These are phyloP conservation scores for Nyctibius grandis DNA, from an alignment of 2,797 vertebrate species.

Conservation along the genomic window DNA sequence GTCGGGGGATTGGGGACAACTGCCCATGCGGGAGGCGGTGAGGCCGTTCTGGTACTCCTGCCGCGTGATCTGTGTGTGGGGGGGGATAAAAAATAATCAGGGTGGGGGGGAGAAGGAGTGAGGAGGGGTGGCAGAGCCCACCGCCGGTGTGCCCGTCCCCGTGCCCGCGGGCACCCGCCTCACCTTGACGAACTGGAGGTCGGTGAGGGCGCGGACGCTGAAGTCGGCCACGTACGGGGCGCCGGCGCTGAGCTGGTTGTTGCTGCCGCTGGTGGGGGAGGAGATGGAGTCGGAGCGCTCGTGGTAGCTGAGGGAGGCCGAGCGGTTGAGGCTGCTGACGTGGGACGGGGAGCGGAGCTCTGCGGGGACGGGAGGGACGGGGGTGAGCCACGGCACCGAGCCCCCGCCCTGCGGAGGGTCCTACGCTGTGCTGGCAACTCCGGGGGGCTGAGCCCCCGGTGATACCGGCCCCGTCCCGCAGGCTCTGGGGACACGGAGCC, in stretches of 20 bases:
- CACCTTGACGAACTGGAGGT: conserved; percentile 94
- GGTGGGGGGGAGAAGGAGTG: too few relatives aligned
- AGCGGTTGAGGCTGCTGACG: conserved; percentile 83
- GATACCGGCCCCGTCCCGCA: rapidly evolving
- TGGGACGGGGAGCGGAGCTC: conserved; percentile 87
- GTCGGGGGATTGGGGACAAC: conserved; percentile 86
- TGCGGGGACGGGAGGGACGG: conserved; percentile 33
- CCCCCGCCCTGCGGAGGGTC: not conserved
- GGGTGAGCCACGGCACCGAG: not conserved
- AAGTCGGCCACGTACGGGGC: conserved; percentile 89
- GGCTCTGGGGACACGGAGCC: not conserved
- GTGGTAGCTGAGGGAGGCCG: conserved; percentile 81
- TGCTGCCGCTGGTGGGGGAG: conserved; percentile 78
- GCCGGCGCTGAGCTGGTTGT: conserved; percentile 78
- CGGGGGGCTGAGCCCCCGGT: rapidly evolving
- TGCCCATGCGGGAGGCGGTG: conserved; percentile 87
- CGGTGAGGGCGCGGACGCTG: conserved; percentile 87
- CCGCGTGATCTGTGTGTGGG: conserved; percentile 80
- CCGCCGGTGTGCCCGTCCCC: rapidly evolving
- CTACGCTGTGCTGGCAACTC: rapidly evolving
- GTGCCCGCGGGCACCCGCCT: not conserved
- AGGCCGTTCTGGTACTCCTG: conserved; percentile 93
- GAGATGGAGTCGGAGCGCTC: conserved; percentile 78
- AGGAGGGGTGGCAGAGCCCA: not conserved
- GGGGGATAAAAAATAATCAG: too few relatives aligned